phyloP scores from a whole-genome alignment of 2,797 vertebrate species.

The Halcyon badia region DNA sequence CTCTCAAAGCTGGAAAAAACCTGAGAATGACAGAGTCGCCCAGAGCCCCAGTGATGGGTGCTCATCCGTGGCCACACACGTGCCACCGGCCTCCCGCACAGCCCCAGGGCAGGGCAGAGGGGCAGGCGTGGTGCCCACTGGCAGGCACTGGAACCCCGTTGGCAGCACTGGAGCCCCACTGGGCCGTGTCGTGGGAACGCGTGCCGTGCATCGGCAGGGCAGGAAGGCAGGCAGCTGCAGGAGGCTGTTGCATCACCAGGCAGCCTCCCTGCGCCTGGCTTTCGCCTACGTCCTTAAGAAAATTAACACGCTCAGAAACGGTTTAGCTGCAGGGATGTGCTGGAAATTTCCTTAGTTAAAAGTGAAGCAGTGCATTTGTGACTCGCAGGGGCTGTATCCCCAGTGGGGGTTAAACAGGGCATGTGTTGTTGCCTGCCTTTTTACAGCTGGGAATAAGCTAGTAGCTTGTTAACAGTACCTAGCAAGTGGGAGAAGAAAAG shows the following conservation, averaged over 20 bases:
- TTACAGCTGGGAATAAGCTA: not conserved
- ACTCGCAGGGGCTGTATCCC: not conserved
- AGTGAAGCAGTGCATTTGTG: not conserved
- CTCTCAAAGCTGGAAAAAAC: not conserved
- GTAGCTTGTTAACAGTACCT: slow-evolving; percentile 32
- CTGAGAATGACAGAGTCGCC: rapidly evolving
- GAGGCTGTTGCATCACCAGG: not conserved
- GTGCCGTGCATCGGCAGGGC: not conserved
- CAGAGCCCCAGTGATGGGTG: not conserved
- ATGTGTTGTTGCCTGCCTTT: not conserved
- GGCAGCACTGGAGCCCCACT: not conserved
- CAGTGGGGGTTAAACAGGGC: not conserved
- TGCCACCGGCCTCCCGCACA: rapidly evolving
- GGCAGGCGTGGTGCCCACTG: not conserved
- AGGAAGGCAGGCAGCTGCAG: not conserved
- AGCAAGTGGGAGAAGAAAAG: slow-evolving; percentile 43
- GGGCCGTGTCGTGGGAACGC: not conserved
- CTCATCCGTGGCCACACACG: not conserved
- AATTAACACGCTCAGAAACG: not conserved
- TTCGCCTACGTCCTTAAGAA: slow-evolving; percentile 2
- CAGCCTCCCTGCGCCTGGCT: not conserved
- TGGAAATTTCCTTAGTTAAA: slow-evolving; percentile 50
- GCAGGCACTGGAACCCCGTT: not conserved
- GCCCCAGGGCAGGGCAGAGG: not conserved
- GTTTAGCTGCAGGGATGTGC: not conserved